phyloP scores from a whole-genome alignment of 2,888 invertebrate genomes.

The Patella depressa region DNA sequence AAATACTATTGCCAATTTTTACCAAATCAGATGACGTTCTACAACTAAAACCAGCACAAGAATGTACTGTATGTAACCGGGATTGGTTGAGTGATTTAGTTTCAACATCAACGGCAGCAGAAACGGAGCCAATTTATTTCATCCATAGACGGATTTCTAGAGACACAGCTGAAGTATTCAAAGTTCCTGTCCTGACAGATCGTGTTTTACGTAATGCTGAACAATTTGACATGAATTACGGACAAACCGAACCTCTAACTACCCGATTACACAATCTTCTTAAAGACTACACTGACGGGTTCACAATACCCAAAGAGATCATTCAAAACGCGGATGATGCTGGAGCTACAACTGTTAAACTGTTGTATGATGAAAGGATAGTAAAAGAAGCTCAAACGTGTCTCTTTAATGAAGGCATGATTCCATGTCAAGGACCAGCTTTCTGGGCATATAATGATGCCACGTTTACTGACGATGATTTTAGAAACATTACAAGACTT shows the following conservation, averaged over 20 bases:
- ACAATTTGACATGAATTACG: slow-evolving; percentile 42
- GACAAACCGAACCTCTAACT: slow-evolving; percentile 60
- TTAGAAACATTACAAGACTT: slow-evolving; percentile 55
- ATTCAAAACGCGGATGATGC: slow-evolving; percentile 67
- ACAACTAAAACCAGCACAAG: slow-evolving; percentile 18
- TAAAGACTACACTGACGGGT: slow-evolving; percentile 60
- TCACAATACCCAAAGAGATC: slow-evolving; percentile 62
- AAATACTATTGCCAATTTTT: slow-evolving; percentile 20
- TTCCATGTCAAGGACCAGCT: slow-evolving; percentile 58
- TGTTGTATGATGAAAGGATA: slow-evolving; percentile 58
- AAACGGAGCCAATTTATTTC: slow-evolving; percentile 33
- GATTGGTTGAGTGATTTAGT: not conserved
- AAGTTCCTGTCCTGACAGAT: slow-evolving; percentile 48
- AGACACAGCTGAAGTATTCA: slow-evolving; percentile 42
- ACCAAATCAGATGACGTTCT: not conserved
- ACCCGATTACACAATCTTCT: slow-evolving; percentile 49
- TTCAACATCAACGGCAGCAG: not conserved
- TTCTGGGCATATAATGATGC: slow-evolving; percentile 62
- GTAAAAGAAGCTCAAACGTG: slow-evolving; percentile 42
- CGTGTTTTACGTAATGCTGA: slow-evolving; percentile 43
- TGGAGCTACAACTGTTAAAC: slow-evolving; percentile 54
- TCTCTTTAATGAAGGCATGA: slow-evolving; percentile 53
- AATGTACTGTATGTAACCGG: slow-evolving; percentile 26
- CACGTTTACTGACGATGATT: slow-evolving; percentile 54
- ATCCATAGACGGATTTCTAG: slow-evolving; percentile 43